Evolutionary conservation across 2,113 vertebrate species (phyloP).

Genomic region (Pholis gunnellus): DNA sequence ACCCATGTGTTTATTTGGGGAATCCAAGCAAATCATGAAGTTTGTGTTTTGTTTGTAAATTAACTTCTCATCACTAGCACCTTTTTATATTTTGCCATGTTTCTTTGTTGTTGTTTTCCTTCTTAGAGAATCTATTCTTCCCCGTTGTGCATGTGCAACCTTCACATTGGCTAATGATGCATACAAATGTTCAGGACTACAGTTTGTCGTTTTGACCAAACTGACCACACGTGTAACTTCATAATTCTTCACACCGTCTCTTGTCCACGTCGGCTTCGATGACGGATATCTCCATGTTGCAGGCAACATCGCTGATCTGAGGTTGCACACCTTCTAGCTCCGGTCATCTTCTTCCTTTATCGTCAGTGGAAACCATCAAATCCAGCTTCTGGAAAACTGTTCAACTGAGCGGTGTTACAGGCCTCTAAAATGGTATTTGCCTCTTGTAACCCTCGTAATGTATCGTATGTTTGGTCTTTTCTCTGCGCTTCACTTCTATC

Average conservation of each 20-base stretch:
- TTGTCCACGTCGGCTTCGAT: neutral
- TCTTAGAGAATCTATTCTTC: conserved; percentile 8
- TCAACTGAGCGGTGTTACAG: neutral
- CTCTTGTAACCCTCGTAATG: neutral
- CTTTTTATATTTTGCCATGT: conserved; percentile 27
- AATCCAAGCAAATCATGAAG: conserved; percentile 4
- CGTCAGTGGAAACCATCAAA: conserved; percentile 1
- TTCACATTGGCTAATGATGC: conserved; percentile 23
- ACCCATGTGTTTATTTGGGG: neutral
- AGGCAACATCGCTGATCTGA: conserved; percentile 37
- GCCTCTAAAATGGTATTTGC: neutral
- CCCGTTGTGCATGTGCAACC: conserved; percentile 39
- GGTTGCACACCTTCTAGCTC: conserved; percentile 14
- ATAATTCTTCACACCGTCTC: neutral
- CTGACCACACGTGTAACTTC: neutral
- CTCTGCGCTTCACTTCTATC: neutral
- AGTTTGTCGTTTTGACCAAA: conserved; percentile 2
- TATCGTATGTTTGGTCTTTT: neutral
- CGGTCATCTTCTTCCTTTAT: neutral
- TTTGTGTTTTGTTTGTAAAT: conserved; percentile 19
- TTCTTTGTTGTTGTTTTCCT: neutral
- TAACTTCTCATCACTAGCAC: conserved; percentile 7
- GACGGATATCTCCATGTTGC: conserved; percentile 13
- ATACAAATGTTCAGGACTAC: neutral
- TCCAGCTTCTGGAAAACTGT: neutral